Evolutionary conservation across 2,797 vertebrate genomes (phyloP).

Genomic region (Hozukius guyotensis): DNA sequence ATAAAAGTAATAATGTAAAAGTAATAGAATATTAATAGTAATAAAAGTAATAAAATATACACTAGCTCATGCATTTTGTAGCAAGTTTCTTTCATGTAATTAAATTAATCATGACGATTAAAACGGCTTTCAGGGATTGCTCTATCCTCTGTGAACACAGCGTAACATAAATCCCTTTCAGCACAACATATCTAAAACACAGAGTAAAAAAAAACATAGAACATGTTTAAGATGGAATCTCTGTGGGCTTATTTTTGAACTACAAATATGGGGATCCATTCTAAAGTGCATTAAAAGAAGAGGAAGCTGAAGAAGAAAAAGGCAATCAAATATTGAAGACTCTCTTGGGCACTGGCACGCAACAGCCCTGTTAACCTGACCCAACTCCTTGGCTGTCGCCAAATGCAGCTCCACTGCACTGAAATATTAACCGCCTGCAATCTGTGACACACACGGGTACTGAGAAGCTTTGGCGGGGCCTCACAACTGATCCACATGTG

Average conservation of each 20-base stretch:
- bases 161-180: neutral
- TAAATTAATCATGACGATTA: neutral
- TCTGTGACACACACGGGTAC: slow-evolving; percentile 57
- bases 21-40: neutral
- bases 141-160: neutral
- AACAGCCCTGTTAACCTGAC: slow-evolving; percentile 69
- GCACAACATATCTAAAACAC: neutral
- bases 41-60: slow-evolving; percentile 1
- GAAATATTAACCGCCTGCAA: slow-evolving; percentile 79
- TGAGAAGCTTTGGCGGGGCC: slow-evolving; percentile 21
- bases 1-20: neutral
- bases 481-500: slow-evolving; percentile 11
- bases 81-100: neutral
- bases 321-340: slow-evolving; percentile 74
- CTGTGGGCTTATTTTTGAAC: neutral
- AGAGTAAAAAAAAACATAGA: neutral
- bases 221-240: neutral
- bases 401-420: slow-evolving; percentile 69
- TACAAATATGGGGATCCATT: slow-evolving; percentile 42
- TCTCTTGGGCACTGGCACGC: slow-evolving; percentile 68
- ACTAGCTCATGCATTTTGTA: slow-evolving; percentile 3
- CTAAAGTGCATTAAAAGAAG: slow-evolving; percentile 54
- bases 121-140: neutral
- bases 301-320: slow-evolving; percentile 57
- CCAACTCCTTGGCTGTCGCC: slow-evolving; percentile 60